Conservation (phyloP, 37 sponge, comb jelly and placozoan genomes). For the Aphrocallistes beatrix region DNA sequence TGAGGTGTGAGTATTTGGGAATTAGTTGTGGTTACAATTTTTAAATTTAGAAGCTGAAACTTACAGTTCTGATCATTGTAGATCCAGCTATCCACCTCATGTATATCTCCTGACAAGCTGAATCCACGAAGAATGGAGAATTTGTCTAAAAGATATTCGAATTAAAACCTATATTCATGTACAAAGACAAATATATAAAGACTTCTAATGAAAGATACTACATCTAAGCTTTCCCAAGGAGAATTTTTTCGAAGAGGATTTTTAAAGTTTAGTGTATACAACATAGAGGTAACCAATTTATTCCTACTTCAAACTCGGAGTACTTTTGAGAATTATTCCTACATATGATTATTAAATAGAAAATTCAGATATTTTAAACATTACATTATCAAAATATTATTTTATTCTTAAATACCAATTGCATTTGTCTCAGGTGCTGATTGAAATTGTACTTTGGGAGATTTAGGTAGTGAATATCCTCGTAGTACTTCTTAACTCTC, state of each 20-base stretch:
- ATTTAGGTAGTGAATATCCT: not conserved
- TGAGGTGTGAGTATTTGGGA: no score
- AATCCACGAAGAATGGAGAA: conserved; percentile 5
- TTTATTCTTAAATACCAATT: no score
- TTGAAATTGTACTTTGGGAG: not conserved
- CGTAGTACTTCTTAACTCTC: not conserved
- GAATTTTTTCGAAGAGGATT: no score
- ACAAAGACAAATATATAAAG: not conserved
- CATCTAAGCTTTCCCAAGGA: no score
- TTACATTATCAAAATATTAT: no score
- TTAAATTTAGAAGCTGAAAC: not conserved
- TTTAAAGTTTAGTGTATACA: no score
- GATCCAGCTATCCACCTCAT: not conserved
- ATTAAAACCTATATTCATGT: not conserved
- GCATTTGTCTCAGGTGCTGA: conserved; percentile 16
- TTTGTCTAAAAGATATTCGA: not conserved
- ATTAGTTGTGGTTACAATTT: no score
- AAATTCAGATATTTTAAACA: no score
- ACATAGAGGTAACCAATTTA: no score
- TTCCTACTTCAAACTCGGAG: no score
- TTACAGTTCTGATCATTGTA: not conserved
- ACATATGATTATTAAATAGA: no score
- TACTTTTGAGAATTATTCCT: no score
- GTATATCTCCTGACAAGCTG: not conserved
- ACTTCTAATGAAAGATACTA: not conserved